Evolutionary conservation across 2,113 vertebrate species (phyloP), one percentile per base, ranked within the genome.

Genomic region (Phaethon lepturus): DNA sequence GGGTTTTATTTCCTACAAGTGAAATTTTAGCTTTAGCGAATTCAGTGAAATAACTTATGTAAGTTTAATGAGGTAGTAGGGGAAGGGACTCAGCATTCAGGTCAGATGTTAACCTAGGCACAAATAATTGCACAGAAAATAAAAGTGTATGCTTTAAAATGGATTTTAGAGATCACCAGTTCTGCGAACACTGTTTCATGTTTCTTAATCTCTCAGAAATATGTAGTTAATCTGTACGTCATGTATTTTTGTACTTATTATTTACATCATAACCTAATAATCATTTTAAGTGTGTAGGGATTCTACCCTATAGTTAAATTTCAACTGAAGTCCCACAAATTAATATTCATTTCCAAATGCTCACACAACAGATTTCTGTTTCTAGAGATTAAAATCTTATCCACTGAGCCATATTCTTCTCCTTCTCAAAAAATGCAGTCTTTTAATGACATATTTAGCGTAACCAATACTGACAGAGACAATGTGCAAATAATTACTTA

Each of bases 381-480:
- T 76, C 59, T 66, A 74, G 35, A 86, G 10, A 23, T 31, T 2
- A 80, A 84, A 90, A 87, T 38, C 15, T 74, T 78, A 56, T 64
- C 17, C 28, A 40, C 9, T 28, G 18, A 81, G 6, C 9, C 42
- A 50, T 50, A 18, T 53, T 83, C 9, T 82, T 59, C 52, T 60
- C 7, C 40, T 68, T 63, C 47, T 9, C 11, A 25, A 42, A 78
- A 95, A 92, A 47, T 29, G 9, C 3, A 4, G 0, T 29, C 33
- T 64, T 92, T 86, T 76, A 95, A 60, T 56, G 76, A 73, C 2
- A 10, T 64, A 64, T 78, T 88, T 94, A 50, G 14, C 59, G n/a
- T 44, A 86, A 94, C 93, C 63, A 92, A 29, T 91, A 91, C 55
- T 94, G 74, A 59, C 44, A 72, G 60, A 88, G 35, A 92, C 68